A percentile compares a stretch with the other conserved stretches of the same genome.
phyloP scores from a whole-genome alignment of 2,888 invertebrate genomes.

The Cryptocephalus primarius region DNA sequence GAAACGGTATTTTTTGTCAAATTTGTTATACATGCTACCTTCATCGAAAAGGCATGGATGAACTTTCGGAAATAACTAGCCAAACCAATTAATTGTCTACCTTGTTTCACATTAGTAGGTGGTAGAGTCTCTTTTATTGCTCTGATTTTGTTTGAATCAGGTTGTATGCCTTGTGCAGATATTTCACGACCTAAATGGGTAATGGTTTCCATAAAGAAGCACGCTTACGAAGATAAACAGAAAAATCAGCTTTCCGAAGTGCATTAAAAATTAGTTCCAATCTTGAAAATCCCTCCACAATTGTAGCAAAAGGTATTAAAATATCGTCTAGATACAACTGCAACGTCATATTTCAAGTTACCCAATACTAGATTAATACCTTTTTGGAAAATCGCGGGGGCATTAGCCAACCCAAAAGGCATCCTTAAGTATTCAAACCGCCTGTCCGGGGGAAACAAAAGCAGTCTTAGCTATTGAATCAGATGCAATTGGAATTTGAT shows the following conservation, averaged over 20 bases:
- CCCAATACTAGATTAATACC: constrained; percentile 4
- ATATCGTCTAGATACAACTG: background rate
- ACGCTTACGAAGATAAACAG: too few relatives aligned
- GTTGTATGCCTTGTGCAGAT: background rate
- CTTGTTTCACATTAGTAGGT: background rate
- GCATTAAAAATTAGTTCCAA: background rate
- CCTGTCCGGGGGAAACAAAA: constrained; percentile 23
- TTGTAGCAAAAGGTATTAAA: background rate
- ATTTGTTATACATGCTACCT: constrained; percentile 8
- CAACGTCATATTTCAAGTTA: background rate
- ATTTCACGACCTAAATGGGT: background rate
- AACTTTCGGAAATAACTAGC: background rate
- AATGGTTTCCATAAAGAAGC: too few relatives aligned
- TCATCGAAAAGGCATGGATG: background rate
- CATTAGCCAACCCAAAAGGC: constrained; percentile 23
- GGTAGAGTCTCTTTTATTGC: background rate
- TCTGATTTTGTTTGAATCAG: background rate
- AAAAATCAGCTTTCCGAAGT: background rate
- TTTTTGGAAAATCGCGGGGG: constrained; percentile 11
- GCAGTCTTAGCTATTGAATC: too few relatives aligned
- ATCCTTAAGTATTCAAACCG: constrained; percentile 25
- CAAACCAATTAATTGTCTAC: background rate
- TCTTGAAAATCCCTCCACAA: background rate
- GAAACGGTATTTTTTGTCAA: constrained; percentile 5
- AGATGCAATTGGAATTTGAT: too few relatives aligned